phyloP scores from a whole-genome alignment of 2,113 vertebrate species.

The Hydrochoerus hydrochaeris region DNA sequence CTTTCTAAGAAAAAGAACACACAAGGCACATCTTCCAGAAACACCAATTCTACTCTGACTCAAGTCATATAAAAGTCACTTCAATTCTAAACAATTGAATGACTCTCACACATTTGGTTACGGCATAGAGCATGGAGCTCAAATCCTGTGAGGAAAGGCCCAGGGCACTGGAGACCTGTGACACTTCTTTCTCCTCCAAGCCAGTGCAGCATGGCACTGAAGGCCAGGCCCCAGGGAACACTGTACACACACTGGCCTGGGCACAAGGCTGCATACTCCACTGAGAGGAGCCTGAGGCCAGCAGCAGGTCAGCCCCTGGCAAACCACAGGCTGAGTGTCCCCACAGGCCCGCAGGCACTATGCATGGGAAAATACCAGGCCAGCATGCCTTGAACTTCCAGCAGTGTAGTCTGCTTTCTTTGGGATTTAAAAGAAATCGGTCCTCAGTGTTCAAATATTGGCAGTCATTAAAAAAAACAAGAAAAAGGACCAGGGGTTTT shows the following conservation, averaged over 20 bases:
- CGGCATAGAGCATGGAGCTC: rapidly evolving
- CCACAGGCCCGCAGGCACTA: rapidly evolving
- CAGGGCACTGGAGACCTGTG: background rate
- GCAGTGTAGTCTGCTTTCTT: rapidly evolving
- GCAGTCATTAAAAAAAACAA: background rate
- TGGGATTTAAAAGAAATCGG: background rate
- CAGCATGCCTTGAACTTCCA: rapidly evolving
- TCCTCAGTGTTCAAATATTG: background rate
- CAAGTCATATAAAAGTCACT: background rate
- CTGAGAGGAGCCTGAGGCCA: too few relatives aligned
- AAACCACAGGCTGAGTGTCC: background rate
- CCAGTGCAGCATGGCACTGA: too few relatives aligned
- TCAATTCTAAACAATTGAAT: background rate
- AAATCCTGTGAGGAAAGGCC: rapidly evolving
- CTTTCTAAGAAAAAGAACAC: background rate
- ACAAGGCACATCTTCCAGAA: background rate
- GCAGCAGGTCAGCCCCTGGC: background rate
- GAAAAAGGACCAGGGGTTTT: too few relatives aligned
- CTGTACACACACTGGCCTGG: too few relatives aligned
- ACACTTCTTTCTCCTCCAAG: background rate
- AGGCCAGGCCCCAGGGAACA: too few relatives aligned
- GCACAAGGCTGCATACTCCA: too few relatives aligned
- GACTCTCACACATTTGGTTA: rapidly evolving
- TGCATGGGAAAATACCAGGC: rapidly evolving
- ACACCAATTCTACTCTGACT: background rate